A percentile compares a stretch with the other conserved stretches of the same genome.
These are phyloP conservation scores for Rallus limicola DNA, from an alignment of 2,113 vertebrate genomes.

Conservation along the genomic window DNA sequence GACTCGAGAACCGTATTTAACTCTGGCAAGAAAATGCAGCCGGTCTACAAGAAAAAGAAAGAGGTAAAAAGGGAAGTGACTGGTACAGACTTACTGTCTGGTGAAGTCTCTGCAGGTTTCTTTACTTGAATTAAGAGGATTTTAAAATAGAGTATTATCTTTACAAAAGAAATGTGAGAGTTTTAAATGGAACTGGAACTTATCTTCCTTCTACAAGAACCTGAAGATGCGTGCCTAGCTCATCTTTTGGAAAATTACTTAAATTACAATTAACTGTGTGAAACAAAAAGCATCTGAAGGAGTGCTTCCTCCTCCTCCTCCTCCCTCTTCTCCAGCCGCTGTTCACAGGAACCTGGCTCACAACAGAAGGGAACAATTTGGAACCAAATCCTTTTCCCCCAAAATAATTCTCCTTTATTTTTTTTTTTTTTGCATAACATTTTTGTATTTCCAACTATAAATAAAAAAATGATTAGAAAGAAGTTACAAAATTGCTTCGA, in stretches of 20 bases:
- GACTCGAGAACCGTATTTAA: background rate
- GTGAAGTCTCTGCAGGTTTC: background rate
- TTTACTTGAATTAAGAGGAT: background rate
- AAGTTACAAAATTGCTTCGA: conserved; percentile 77
- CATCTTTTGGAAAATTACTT: background rate
- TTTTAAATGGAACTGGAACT: background rate
- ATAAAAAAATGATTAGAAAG: conserved; percentile 82
- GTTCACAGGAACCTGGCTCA: conserved; percentile 15
- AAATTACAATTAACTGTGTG: background rate
- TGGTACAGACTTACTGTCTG: background rate
- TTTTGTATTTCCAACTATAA: conserved; percentile 81
- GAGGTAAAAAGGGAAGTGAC: conserved; percentile 42
- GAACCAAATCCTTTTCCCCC: conserved; percentile 75
- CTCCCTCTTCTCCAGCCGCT: conserved; percentile 18
- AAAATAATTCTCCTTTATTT: conserved; percentile 82
- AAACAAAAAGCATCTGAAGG: conserved; percentile 34
- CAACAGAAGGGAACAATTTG: conserved; percentile 60
- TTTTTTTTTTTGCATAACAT: conserved; percentile 77
- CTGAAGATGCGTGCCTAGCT: background rate
- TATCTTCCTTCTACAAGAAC: background rate
- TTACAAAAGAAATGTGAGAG: background rate
- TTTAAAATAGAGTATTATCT: conserved; percentile 4
- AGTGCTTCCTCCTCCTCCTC: background rate
- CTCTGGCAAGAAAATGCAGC: background rate
- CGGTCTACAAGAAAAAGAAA: background rate